Base-by-base conservation (phyloP, 2,797 vertebrate genomes). In the Rhinatrema bivittatum region DNA sequence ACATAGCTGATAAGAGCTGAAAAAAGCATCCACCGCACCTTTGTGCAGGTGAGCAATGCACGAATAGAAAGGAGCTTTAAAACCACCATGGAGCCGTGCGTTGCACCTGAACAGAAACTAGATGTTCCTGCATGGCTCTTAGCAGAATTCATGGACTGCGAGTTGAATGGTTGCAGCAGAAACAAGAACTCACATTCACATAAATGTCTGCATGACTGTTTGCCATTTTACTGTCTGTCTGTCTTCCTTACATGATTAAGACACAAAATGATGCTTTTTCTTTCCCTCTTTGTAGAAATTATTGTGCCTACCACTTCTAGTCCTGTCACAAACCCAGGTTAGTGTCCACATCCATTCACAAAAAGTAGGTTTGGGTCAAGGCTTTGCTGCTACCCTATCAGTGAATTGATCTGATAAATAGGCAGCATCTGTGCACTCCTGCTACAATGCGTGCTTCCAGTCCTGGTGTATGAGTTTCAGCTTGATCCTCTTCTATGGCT, bases 301-400 rank as follows among this genome's bases (percentile, higher is more conserved):
- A 89, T 91, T 94, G 92, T 98, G 78, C 86, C 93, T 87, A 84
- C 93, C 87, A 90, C 91, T 81, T 88, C 93, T 97, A 97, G 91
- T 84, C 79, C 90, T 88, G 93, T 94, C 83, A 91, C 91, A 74
- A 95, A 90, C 87, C 93, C 95, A 98, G 95, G 95, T 98, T 94
- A 98, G 94, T 98, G 96, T 96, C 84, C 90, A 83, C 81, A 80
- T 87, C 86, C 87, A 79, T 76, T 77, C 76, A 75, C 68, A 51
- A 74, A 85, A 74, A 85, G 90, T 85, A 83, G 81, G 78, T 65
- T 65, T 84, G 86, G 88, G 85, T n/a, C 50, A 23, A 42, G 29
- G 44, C 37, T 9, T 39, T 34, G 11, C 14, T 36, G 11, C 42
- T 24, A 26, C 58, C 47, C 11, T 43, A 34, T 33, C 60, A 12